Evolutionary conservation across 2,888 invertebrate genomes (phyloP).

Genomic region (Epinotia brunnichana): DNA sequence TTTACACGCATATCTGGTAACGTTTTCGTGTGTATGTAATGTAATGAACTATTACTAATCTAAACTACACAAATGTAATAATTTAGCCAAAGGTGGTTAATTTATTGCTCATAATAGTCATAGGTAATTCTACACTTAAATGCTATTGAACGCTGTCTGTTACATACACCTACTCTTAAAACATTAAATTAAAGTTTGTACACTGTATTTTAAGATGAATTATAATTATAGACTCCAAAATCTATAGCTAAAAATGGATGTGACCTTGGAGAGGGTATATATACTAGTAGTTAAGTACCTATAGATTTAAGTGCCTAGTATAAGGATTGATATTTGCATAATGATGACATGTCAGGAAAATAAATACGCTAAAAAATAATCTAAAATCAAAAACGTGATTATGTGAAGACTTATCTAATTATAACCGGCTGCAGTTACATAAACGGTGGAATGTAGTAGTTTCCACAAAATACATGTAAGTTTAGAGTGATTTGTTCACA

Average conservation of each 20-base stretch:
- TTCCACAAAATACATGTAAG: conserved; percentile 4
- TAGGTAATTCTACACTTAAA: conserved; percentile 4
- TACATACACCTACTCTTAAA: conserved; percentile 14
- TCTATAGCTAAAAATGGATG: conserved; percentile 12
- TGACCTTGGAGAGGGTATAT: no score
- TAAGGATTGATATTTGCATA: no score
- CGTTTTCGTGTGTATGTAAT: no score
- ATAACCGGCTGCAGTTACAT: conserved; percentile 9
- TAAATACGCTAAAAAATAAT: conserved; percentile 13
- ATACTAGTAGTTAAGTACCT: no score
- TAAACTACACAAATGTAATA: background rate
- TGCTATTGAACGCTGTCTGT: background rate
- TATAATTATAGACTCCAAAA: conserved; percentile 33
- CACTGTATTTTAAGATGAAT: conserved; percentile 3
- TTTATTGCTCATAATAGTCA: conserved; percentile 19
- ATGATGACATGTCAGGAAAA: no score
- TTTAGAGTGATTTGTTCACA: background rate
- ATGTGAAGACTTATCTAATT: conserved; percentile 16
- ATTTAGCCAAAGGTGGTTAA: conserved; percentile 4
- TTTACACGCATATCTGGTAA: no score
- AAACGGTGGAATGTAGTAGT: background rate
- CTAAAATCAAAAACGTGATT: conserved; percentile 6
- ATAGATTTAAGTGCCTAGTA: no score
- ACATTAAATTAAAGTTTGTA: background rate
- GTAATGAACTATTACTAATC: background rate